Evolutionary conservation across 2,888 invertebrate genomes (phyloP), one percentile per base, ranked within the genome.

Genomic region (Aleiodes leptofemur): DNA sequence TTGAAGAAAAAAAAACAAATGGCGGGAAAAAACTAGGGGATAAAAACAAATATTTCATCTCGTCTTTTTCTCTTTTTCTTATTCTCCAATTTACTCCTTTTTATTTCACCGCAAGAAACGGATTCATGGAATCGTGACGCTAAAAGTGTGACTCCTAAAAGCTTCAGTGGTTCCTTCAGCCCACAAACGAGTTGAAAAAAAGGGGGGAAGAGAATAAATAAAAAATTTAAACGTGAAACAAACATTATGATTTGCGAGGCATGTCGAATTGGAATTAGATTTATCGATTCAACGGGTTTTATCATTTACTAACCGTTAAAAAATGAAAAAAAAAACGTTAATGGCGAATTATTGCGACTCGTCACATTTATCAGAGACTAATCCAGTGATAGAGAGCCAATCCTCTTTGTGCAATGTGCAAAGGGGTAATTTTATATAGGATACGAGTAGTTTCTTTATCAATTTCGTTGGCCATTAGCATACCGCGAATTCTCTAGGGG

Each of bases 341-440:
- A 86, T 82, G 86, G 86, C 86, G 85, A 87, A 86, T 85, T 87
- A 87, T 83, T 85, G 82, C 79, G 83, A 81, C 74, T 81, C 80
- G 81, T 64, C 64, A 71, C 74, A 74, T 71, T 74, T 70, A 74
- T 74, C 74, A 74, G 8, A 51, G 50, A 74, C 69, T 74, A 70
- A 74, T 74, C 74, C 69, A 50, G 53, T 64, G 74, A 71, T 74
- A 74, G 64, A 71, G 53, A 74, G 53, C 51, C 50, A 53, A 55
- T 51, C 53, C 74, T 53, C 64, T 59, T 61, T 31, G 59, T 61
- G 59, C 59, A 43, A 43, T n/a, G 38, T 61, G 61, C 11, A 8
- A 51, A 23, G 23, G 51, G 29, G 70, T 55, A 23, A 71, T 70
- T 66, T 66, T 66, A 61, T 70, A 74, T 71, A 23, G 66, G 71